Evolutionary conservation across 1,140 invertebrate species (phyloP).

Genomic region (Polypedilum vanderplanki): DNA sequence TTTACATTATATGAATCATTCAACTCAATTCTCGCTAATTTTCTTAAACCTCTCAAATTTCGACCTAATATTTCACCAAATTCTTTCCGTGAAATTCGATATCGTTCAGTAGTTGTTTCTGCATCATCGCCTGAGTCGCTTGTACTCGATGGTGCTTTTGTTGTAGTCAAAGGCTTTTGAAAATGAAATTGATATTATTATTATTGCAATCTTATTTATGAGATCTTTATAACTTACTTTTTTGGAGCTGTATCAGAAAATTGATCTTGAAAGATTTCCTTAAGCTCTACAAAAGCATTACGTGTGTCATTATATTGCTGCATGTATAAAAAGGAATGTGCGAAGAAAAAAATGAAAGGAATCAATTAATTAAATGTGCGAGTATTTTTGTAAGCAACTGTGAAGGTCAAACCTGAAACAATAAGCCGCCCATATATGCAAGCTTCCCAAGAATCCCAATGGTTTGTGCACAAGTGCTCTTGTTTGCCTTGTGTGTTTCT

Average conservation of each 20-base stretch:
- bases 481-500: not conserved
- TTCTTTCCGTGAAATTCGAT: slow-evolving; percentile 41
- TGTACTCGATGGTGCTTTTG: slow-evolving; percentile 25
- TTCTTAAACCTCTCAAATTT: slow-evolving; percentile 41
- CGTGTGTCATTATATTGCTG: slow-evolving; percentile 42
- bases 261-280: slow-evolving; percentile 39
- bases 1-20: slow-evolving; percentile 38
- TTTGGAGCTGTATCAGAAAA: slow-evolving; percentile 38
- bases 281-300: slow-evolving; percentile 38
- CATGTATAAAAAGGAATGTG: too few species aligned
- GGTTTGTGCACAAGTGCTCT: not conserved
- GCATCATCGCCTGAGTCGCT: not conserved
- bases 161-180: slow-evolving; percentile 32
- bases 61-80: slow-evolving; percentile 40
- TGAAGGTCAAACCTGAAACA: not conserved
- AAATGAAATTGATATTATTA: not conserved
- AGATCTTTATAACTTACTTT: slow-evolving; percentile 35
- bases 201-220: slow-evolving; percentile 13
- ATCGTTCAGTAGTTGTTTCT: slow-evolving; percentile 38
- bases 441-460: slow-evolving; percentile 15
- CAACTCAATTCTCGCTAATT: slow-evolving; percentile 38
- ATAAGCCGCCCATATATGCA: not conserved
- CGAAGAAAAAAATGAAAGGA: not conserved
- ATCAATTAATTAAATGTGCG: not conserved
- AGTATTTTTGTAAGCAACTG: too few species aligned